Base-by-base conservation (phyloP, 2,113 vertebrate species). In the Himantopus leucocephalus region DNA sequence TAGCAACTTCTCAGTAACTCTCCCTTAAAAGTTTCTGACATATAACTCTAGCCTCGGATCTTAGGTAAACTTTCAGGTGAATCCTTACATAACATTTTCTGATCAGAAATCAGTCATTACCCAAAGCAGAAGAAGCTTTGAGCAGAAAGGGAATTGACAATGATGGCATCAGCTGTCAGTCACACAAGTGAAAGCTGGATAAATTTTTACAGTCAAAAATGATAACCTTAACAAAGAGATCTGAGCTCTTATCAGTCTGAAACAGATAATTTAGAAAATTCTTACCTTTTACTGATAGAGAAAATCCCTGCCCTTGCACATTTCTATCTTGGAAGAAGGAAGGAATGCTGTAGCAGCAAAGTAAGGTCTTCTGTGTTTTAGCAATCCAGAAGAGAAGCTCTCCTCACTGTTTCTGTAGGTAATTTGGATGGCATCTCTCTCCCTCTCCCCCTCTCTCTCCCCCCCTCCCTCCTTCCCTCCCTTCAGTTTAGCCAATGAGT, bases 271-370 rank as follows among this genome's bases (percentile, higher is more conserved):
- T 94, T 56, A 80, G 50, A 94, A 70, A 92, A 92, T 48, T 70
- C 96, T 97, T 96, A 97, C 96, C 97, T 85, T 50, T 63, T 85
- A 88, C 17, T 26, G 85, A 52, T n/a, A 32, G 29, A 92, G 55
- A 55, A 83, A 87, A 70, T 73, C 18, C n/a, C 39, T 17, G 56
- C 41, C 83, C 11, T 43, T 82, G 41, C 32, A 72, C 30, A 13
- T 83, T 89, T 85, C 62, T 59, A 6, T 30, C 52, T 52, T 68
- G 34, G 84, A 76, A 88, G 77, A 82, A 87, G 14, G 39, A 60
- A 77, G 29, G 37, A 73, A 70, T 58, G 62, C 34, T 45, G 43
- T 30, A 83, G 52, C 30, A 76, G 62, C 10, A 24, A 74, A 88
- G 39, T 20, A 48, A 85, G 43, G 39, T 64, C 45, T 41, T 68